Base-by-base conservation (phyloP, 2,113 vertebrate species). In the Dendrocopos noguchii region DNA sequence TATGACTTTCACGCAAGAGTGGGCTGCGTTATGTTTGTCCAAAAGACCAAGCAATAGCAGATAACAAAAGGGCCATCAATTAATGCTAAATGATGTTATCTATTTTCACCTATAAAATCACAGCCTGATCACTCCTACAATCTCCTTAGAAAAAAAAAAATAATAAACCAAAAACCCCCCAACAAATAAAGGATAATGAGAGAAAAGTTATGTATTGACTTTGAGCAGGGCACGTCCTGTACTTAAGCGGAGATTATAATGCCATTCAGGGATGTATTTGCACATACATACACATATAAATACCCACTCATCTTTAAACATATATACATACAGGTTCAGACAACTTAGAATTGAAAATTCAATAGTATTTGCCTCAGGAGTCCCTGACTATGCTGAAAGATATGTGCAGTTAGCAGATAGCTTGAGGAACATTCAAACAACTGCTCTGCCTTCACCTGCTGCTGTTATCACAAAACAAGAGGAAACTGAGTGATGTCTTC, bases 401-500 rank as follows among this genome's bases (percentile, higher is more conserved):
- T 94, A 18, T 0, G 44, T 36, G 87, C 76, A 61, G 72, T 90
- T 88, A 88, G 82, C 72, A 85, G 75, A 82, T 85, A 87, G 84
- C 91, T 96, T 10, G 19, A 94, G 91, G 91, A 92, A 4, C 75
- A 28, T 72, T 89, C 4, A 4, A 80, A 89, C 70, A 89, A 78
- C 60, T 78, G 76, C 84, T 94, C 72, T 77, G 79, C 79, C 61
- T 92, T 71, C 57, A 90, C 89, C 79, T 90, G 84, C 79, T 90
- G 76, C 7, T 85, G 56, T 72, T 91, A 85, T 25, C 66, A 87
- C 55, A 55, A 73, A 60, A 80, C 60, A 85, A 90, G 82, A 86
- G 21, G 17, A 53, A 85, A 83, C 68, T 77, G 81, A 90, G 53
- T 55, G 79, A 94, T 90, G 87, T 34, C 79, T 90, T 80, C 91